Percentiles rank a stretch among this genome's conserved stretches.
phyloP scores from a whole-genome alignment of 2,888 invertebrate species.

The Ichneumoninae sp. region DNA sequence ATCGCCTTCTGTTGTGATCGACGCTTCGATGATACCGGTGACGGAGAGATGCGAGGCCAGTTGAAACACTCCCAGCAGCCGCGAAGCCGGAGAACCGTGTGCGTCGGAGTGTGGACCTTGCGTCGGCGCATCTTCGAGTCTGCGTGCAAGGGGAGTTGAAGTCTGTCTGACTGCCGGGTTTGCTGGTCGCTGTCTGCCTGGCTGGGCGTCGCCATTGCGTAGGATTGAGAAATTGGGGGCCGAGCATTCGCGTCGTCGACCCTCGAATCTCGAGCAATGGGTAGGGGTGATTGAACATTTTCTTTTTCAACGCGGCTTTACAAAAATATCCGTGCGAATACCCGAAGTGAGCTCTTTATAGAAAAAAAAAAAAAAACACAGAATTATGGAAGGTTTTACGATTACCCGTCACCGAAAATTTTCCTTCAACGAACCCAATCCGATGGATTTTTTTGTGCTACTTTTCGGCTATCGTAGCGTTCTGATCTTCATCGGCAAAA shows the following conservation, averaged over 20 bases:
- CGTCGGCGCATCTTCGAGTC: conserved; percentile 74
- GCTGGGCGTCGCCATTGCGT: conserved; percentile 82
- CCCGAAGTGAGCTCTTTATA: neutral
- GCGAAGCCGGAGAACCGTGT: conserved; percentile 60
- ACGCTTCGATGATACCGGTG: neutral
- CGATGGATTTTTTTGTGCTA: no score
- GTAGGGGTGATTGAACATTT: conserved; percentile 60
- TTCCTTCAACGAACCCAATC: neutral
- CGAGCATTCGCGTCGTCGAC: conserved; percentile 67
- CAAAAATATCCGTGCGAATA: conserved; percentile 22
- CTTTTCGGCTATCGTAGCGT: neutral
- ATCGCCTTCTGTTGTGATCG: conserved; percentile 22
- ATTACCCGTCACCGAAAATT: neutral
- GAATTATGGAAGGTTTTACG: neutral
- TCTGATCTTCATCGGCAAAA: neutral
- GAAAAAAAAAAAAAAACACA: neutral
- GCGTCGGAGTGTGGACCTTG: conserved; percentile 66
- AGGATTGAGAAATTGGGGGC: conserved; percentile 73
- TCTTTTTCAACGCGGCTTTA: neutral
- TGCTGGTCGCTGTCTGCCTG: conserved; percentile 44
- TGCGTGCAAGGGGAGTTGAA: conserved; percentile 76
- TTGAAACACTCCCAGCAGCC: conserved; percentile 68
- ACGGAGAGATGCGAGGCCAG: conserved; percentile 47
- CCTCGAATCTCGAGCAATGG: conserved; percentile 58
- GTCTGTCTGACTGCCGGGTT: conserved; percentile 66